Evolutionary conservation across 2,888 invertebrate species (phyloP), one percentile per base, ranked within the genome.

Genomic region (Lycophotia porphyrea): DNA sequence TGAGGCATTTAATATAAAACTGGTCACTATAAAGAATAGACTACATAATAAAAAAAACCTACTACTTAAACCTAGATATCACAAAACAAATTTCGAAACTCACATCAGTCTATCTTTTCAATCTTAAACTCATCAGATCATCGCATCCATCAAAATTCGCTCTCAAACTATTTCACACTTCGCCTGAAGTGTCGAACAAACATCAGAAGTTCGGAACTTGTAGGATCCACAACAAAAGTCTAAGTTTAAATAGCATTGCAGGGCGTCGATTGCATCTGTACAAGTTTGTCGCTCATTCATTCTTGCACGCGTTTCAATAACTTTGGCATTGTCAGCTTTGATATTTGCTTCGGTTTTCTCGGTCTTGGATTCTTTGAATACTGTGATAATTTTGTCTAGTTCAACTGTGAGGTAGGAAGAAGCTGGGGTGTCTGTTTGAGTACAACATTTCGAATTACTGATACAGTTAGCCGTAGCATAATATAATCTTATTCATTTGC

Each of bases 241-340:
- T 60, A 85, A 84, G 86, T 86, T 84, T 76, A 84, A 84, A 84
- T 86, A 82, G 84, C 87, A 74, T 81, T 85, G 86, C 86, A 78
- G 68, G 72, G 78, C 76, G 39, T 52, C 82, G 87, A 85, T 85
- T 86, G 87, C 87, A 85, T 84, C 77, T 70, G 34, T 58, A 77
- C 65, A 84, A 84, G 76, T 87, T 87, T 75, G 72, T 44, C 74
- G 66, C 78, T 86, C 84, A 84, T 84, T 86, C 85, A 87, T 84
- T 78, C 73, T 77, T 76, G 73, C 72, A 73, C 72, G 70, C 82
- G 76, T 78, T 82, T 78, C 80, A 84, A 84, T 82, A 80, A 78
- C 78, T 82, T 78, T 13, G 65, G 69, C 75, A 82, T 85, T 82
- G 82, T 82, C 71, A 60, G 70, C 71, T 78, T 75, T 74, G 74